Conservation (phyloP, 2,888 invertebrate genomes). For the Xylocampa areola region DNA sequence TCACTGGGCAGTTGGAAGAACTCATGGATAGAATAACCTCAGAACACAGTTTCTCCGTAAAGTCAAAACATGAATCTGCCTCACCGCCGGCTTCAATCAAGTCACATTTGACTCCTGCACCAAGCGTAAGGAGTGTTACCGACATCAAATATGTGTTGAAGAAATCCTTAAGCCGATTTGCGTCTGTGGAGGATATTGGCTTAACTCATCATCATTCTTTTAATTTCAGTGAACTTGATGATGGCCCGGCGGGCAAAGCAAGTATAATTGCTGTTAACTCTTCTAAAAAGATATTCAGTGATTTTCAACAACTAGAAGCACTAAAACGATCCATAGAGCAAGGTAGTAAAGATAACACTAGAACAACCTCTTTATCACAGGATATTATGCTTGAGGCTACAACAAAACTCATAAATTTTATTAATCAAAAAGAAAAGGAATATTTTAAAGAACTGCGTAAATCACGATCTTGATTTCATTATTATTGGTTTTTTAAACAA, state of each 20-base stretch:
- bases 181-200: conserved; percentile 32
- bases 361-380: conserved; percentile 8
- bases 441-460: conserved; percentile 45
- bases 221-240: conserved; percentile 62
- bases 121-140: conserved; percentile 58
- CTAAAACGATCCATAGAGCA: conserved; percentile 1
- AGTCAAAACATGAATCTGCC: conserved; percentile 23
- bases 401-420: conserved; percentile 70
- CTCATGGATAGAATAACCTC: conserved; percentile 65
- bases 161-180: conserved; percentile 49
- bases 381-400: conserved; percentile 65
- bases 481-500: not conserved
- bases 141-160: conserved; percentile 59
- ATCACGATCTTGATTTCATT: conserved; percentile 4
- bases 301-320: conserved; percentile 38
- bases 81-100: conserved; percentile 3
- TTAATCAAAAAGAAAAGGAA: conserved; percentile 73
- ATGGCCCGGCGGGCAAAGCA: conserved; percentile 55
- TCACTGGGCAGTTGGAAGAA: conserved; percentile 67
- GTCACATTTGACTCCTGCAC: conserved; percentile 22
- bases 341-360: conserved; percentile 2
- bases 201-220: conserved; percentile 44
- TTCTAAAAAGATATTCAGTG: conserved; percentile 40
- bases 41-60: conserved; percentile 43
- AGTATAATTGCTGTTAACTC: conserved; percentile 43